Percentiles rank a stretch among this genome's conserved stretches.
These are phyloP conservation scores for Pyrgus malvae DNA, from an alignment of 2,888 invertebrate genomes.

Conservation along the genomic window DNA sequence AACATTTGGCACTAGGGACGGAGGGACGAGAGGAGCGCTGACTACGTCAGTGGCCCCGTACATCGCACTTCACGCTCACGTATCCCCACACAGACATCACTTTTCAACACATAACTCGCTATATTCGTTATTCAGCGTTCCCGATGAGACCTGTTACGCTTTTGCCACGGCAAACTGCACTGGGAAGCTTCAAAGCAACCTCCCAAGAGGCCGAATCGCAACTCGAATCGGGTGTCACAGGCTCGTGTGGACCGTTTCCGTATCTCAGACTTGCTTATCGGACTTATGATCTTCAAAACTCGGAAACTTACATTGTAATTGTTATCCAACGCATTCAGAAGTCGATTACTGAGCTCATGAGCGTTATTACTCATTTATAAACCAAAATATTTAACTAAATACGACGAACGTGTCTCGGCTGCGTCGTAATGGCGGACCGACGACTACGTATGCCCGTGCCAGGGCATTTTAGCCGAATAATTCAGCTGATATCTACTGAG, in stretches of 20 bases:
- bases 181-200: constrained; percentile 57
- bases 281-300: constrained; percentile 70
- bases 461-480: constrained; percentile 83
- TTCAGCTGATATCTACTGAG: constrained; percentile 82
- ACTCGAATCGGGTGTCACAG: constrained; percentile 77
- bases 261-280: constrained; percentile 65
- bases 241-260: constrained; percentile 77
- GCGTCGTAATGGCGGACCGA: constrained; percentile 83
- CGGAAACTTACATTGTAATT: constrained; percentile 97
- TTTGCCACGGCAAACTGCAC: constrained; percentile 29
- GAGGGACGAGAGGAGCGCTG: constrained; percentile 66
- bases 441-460: constrained; percentile 83
- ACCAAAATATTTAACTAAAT: constrained; percentile 83
- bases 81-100: constrained; percentile 60
- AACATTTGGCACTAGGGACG: constrained; percentile 78
- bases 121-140: constrained; percentile 31
- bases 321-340: constrained; percentile 97
- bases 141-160: constrained; percentile 16
- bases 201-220: constrained; percentile 66
- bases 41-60: constrained; percentile 76
- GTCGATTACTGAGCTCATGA: constrained; percentile 96
- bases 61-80: constrained; percentile 69
- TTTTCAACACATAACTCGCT: constrained; percentile 54
- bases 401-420: constrained; percentile 83
- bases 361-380: constrained; percentile 91